Percentiles rank a stretch among this genome's conserved stretches.
phyloP scores from a whole-genome alignment of 2,888 invertebrate genomes.

The Pyrrhia umbra region DNA sequence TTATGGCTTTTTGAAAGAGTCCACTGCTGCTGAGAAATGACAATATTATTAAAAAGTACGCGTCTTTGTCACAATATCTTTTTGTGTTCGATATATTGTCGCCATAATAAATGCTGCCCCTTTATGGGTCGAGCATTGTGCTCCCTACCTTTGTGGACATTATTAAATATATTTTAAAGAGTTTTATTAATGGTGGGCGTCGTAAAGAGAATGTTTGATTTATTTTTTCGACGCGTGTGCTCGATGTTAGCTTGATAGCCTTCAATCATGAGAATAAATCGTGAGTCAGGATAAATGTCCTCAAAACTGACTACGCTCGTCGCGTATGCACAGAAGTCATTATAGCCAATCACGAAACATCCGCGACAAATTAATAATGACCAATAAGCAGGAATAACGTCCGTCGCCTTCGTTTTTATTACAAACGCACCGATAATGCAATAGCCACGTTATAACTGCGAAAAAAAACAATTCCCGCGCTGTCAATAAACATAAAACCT shows the following conservation, averaged over 20 bases:
- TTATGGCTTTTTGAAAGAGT: conserved; percentile 90
- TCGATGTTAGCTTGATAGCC: conserved; percentile 78
- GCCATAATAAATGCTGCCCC: conserved; percentile 89
- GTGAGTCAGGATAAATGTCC: conserved; percentile 24
- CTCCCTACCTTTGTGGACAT: conserved; percentile 88
- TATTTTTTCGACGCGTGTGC: conserved; percentile 90
- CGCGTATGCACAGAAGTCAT: conserved; percentile 18
- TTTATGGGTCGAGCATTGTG: conserved; percentile 88
- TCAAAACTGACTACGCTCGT: not conserved
- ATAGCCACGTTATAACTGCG: conserved; percentile 23
- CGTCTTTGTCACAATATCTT: conserved; percentile 90
- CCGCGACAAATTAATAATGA: conserved; percentile 9
- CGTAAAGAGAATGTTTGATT: conserved; percentile 87
- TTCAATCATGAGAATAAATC: conserved; percentile 80
- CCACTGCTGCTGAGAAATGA: conserved; percentile 90
- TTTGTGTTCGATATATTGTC: conserved; percentile 90
- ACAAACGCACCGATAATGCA: conserved; percentile 24
- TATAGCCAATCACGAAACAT: conserved; percentile 22
- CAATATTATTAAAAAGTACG: conserved; percentile 90
- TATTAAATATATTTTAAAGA: conserved; percentile 90
- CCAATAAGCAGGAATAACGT: conserved; percentile 8
- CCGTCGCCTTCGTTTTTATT: conserved; percentile 36
- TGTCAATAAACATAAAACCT: conserved; percentile 69
- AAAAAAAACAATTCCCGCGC: conserved; percentile 54
- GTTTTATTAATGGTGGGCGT: conserved; percentile 90